A percentile compares a stretch with the other conserved stretches of the same genome.
Conservation (phyloP, 2,888 invertebrate species). For the Galerucella calmariensis region DNA sequence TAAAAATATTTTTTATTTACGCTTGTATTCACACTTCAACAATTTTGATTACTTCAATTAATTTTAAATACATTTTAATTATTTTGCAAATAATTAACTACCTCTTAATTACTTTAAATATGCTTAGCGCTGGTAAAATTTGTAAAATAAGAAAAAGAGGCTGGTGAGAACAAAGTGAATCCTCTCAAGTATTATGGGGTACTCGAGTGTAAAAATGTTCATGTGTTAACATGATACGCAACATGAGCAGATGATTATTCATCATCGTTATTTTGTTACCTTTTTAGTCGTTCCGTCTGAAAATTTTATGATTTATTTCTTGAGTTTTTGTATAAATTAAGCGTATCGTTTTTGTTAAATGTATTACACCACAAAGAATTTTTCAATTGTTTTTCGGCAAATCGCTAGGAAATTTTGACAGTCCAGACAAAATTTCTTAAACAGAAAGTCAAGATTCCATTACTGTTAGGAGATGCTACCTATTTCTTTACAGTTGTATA, state of each 20-base stretch:
- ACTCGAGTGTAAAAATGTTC: slow-evolving; percentile 47
- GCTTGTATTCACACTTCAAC: no score
- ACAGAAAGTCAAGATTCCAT: no score
- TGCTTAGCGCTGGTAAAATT: not conserved
- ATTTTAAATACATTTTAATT: no score
- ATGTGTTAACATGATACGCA: slow-evolving; percentile 50
- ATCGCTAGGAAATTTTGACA: no score
- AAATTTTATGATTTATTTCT: not conserved
- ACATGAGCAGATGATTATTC: slow-evolving; percentile 47
- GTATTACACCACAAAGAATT: not conserved
- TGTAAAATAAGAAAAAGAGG: slow-evolving; percentile 22
- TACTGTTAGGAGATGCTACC: no score
- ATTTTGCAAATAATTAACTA: no score
- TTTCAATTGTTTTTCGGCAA: no score
- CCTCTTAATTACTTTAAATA: no score
- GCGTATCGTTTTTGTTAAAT: not conserved
- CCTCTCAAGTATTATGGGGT: slow-evolving; percentile 44
- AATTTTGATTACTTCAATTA: no score
- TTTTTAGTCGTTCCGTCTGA: slow-evolving; percentile 10
- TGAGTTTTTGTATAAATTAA: not conserved
- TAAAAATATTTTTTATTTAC: no score
- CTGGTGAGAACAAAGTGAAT: slow-evolving; percentile 30
- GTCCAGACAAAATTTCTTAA: no score
- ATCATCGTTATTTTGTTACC: slow-evolving; percentile 40
- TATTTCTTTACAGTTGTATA: no score